Evolutionary conservation across 1,140 invertebrate species (phyloP), one percentile per base, ranked within the genome.

Genomic region (Drosophila baimaii): DNA sequence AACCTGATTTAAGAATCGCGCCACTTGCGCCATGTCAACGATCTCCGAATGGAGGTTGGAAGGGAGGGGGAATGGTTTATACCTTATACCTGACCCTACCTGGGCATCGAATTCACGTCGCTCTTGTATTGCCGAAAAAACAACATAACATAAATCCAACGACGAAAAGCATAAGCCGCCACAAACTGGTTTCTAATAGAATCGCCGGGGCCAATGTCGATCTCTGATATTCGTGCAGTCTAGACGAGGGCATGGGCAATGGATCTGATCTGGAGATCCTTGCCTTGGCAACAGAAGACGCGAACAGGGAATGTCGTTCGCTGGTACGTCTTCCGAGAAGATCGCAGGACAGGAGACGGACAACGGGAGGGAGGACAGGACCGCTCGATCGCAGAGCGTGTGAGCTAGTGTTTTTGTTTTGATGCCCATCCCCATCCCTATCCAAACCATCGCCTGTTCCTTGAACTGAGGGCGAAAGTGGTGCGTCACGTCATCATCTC

Each of bases 11-110:
- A 66, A 68, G 43, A 81, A 78, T 23, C 69, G 47, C 84, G 77
- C 84, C 84, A 88, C 83, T 88, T 86, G 76, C 83, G 59, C 65
- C 79, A 86, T 88, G 83, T 83, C 83, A 89, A 80, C 64, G 84
- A 77, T 89, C 83, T 81, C 52, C 37, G 31, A 44, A 37, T 82
- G 72, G 46, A 49, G n/a, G n/a, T n/a, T n/a, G n/a, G n/a, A n/a
- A n/a, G 25, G 47, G 25, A 54, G 51, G 31, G 31, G n/a, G 51
- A 54, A 54, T 35, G 51, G 51, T 19, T 54, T 54, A n/a, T n/a
- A 54, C 37, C 37, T 39, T 39, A 39, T 39, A 39, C 51, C 51
- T 54, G 19, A 54, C 43, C 49, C 49, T 80, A 77, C 58, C 81
- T 85, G 72, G 63, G 37, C 64, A 77, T 59, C 68, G 61, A 44